A percentile compares a stretch with the other conserved stretches of the same genome.
Conservation (phyloP, 2,113 vertebrate species). For the Pristiophorus japonicus region DNA sequence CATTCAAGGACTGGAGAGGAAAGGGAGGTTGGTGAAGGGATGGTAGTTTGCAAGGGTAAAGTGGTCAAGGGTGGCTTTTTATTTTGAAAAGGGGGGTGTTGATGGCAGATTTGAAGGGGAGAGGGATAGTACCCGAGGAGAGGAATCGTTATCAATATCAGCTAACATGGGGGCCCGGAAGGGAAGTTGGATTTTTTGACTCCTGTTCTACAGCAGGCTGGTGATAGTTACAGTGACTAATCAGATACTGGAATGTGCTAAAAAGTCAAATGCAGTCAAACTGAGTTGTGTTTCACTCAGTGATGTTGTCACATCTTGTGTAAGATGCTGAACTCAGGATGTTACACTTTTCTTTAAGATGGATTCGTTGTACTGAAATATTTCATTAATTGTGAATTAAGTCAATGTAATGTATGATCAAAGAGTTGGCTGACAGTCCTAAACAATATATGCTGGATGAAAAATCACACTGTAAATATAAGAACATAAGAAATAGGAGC, state of each 20-base stretch:
- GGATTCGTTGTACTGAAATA: not conserved
- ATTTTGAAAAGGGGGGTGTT: too few relatives aligned
- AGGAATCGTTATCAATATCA: too few relatives aligned
- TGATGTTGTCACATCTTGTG: not conserved
- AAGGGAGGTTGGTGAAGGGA: too few relatives aligned
- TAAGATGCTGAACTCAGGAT: not conserved
- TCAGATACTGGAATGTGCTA: not conserved
- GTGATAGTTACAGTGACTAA: not conserved
- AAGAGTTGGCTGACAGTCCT: not conserved
- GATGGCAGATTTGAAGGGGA: too few relatives aligned
- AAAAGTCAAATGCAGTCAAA: not conserved
- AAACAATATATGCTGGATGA: not conserved
- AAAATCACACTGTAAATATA: not conserved
- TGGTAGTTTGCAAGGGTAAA: too few relatives aligned
- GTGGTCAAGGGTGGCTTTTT: too few relatives aligned
- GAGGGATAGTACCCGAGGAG: too few relatives aligned
- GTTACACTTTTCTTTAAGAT: not conserved
- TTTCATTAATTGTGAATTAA: not conserved
- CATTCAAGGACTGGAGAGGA: too few relatives aligned
- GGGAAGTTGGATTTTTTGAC: not conserved
- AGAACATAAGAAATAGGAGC: too few relatives aligned
- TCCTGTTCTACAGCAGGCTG: not conserved
- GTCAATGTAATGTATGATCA: not conserved
- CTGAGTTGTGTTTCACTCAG: not conserved
- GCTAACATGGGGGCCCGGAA: too few relatives aligned